Evolutionary conservation across 2,797 vertebrate species (phyloP).

Genomic region (Moxostoma hubbsi): DNA sequence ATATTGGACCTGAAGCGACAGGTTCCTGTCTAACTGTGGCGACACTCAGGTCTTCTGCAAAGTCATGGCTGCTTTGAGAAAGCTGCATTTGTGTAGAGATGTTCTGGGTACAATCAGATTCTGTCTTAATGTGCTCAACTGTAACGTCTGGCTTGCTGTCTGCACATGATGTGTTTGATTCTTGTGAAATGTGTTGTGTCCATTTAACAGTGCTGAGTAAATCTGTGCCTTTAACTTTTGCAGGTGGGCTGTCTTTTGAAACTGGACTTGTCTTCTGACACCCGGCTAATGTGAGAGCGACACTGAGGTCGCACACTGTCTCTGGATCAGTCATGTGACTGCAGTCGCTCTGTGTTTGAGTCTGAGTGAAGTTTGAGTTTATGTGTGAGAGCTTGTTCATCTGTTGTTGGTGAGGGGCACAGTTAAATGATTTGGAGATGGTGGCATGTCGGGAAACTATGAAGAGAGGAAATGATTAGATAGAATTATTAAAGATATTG

Average conservation of each 20-base stretch:
- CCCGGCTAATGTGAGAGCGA: constrained; percentile 26
- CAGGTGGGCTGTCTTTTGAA: too few species aligned
- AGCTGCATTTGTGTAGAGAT: constrained; percentile 12
- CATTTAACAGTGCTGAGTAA: neutral
- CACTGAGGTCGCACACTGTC: constrained; percentile 34
- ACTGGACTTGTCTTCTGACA: constrained; percentile 1
- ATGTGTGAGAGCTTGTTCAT: neutral
- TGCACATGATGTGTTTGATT: neutral
- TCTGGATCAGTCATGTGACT: constrained; percentile 18
- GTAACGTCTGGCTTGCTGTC: neutral
- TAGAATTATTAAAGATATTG: neutral
- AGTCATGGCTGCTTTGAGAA: neutral
- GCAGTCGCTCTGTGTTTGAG: neutral
- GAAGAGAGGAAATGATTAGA: neutral
- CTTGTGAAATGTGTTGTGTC: neutral
- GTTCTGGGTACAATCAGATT: constrained; percentile 10
- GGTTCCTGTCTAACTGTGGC: constrained; percentile 36
- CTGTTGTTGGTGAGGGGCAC: neutral
- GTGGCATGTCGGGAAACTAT: constrained; percentile 32
- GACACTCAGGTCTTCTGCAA: constrained; percentile 3
- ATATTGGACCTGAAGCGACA: constrained; percentile 2
- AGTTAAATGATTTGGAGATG: constrained; percentile 12
- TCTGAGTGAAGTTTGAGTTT: neutral
- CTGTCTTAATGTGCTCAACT: constrained; percentile 14
- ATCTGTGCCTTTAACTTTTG: neutral